Base-by-base conservation (phyloP, 2,797 vertebrate genomes). In the Sebastes itinus region DNA sequence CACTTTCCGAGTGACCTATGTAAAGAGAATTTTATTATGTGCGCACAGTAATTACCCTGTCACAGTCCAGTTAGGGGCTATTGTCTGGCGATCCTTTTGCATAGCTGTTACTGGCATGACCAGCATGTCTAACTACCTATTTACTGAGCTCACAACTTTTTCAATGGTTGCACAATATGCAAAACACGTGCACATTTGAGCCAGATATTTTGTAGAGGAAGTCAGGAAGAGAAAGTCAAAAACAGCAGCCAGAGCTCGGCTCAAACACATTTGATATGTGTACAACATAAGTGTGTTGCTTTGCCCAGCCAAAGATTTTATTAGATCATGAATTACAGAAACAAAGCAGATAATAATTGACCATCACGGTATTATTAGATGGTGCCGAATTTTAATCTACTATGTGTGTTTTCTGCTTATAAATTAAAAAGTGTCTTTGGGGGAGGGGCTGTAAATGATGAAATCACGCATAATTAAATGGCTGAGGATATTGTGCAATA, bases 31-130 rank as follows among this genome's bases (percentile, higher is more conserved):
- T 98, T 99, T 97, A 97, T 98, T 98, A 98, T 96, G 96, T 97
- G 96, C 94, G 94, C 95, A 95, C 96, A 95, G 96, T 99, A 99
- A 99, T 99, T 99, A 99, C 96, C 96, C 96, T 97, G 97, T 98
- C 97, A 97, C 93, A 96, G 97, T 97, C 97, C 97, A 96, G 98
- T 98, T 97, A 97, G 96, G 93, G 95, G 95, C 97, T 97, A 97
- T 97, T 98, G 98, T 99, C 96, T 97, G 89, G 95, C 94, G 96
- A 95, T 98, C 96, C 96, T 96, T 46, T 97, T 97, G 96, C 94
- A 89, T 95, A 88, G 93, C 94, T 96, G 95, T 96, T 96, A 94
- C 95, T 96, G 95, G 93, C 95, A 96, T 96, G 96, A 96, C 94
- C 95, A 95, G 97, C 97, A 97, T 97, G 94, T 93, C 94, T 95